Base-by-base conservation (phyloP, 2,888 invertebrate species). In the Trachelus tabidus region DNA sequence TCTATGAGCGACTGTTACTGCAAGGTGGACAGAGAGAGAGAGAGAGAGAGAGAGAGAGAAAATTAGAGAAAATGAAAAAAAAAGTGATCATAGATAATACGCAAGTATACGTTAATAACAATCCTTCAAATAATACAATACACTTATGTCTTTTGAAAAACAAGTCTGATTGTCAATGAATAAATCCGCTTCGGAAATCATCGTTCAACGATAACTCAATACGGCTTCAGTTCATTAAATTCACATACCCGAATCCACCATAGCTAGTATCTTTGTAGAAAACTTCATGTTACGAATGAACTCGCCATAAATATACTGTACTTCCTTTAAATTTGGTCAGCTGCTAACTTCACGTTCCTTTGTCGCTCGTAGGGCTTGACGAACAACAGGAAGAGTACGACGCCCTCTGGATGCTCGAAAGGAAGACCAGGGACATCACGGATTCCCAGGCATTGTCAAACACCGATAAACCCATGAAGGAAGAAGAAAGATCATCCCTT, bases 391-490 rank as follows among this genome's bases (percentile, higher is more conserved):
- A 80, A 68, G 80, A 84, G 30, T 87, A 86, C 82, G 83, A 86
- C 73, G 84, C 89, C 23, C 77, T 85, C 15, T 85, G 85, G 82
- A 84, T 85, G 81, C 73, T 85, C 75, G 86, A 87, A 77, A 83
- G 80, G 74, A 87, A 85, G 35, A 82, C 84, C 23, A 78, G 77
- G 30, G 82, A 81, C 77, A 37, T 81, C 23, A 79, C n/a, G 73
- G 81, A 78, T 12, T 75, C 73, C 33, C 71, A 73, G 34, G 37
- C 23, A 77, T 77, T 15, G 12, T 15, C 71, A 0, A 33, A 31
- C 71, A 15, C 31, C 9, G 12, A 34, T 23, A 31, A 71, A 23
- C 23, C 71, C 1, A 12, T 33, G 12, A 71, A 71, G 71, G 23
- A 11, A 33, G 4, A 2, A 12, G 31, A 71, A 15, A 31, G 31